Percentiles rank a stretch among this genome's conserved stretches.
Conservation (phyloP, 2,888 invertebrate species). For the Dryococelus australis region DNA sequence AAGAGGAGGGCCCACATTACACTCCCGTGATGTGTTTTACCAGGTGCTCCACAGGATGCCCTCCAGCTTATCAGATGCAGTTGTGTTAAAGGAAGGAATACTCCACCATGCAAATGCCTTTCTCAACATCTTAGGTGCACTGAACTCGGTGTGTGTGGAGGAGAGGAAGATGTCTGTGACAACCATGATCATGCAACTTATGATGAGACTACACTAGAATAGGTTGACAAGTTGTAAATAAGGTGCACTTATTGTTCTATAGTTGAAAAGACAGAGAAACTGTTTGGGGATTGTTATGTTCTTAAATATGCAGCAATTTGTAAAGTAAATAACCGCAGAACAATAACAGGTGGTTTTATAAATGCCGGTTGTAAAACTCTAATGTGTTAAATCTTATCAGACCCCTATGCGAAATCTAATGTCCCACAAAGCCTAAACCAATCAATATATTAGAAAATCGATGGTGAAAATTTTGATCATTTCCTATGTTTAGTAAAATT, state of each 20-base stretch:
- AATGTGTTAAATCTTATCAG: too few species aligned
- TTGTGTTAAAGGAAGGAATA: conserved; percentile 20
- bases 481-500: too few species aligned
- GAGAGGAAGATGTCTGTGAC: too few species aligned
- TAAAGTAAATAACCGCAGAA: neutral
- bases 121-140: neutral
- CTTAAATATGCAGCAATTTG: neutral
- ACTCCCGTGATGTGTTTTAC: too few species aligned
- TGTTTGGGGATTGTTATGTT: neutral
- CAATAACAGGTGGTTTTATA: neutral
- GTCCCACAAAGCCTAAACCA: neutral
- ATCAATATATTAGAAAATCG: neutral
- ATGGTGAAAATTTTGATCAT: neutral
- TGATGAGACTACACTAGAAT: neutral
- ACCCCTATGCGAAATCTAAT: neutral
- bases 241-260: neutral
- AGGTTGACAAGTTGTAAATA: neutral
- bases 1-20: neutral
- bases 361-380: too few species aligned
- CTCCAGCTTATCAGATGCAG: neutral
- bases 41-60: neutral
- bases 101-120: neutral
- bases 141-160: conserved; percentile 11
- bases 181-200: too few species aligned
- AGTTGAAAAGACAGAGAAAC: neutral